Evolutionary conservation across 1,140 invertebrate genomes (phyloP).

Genomic region (Drosophila punjabiensis): DNA sequence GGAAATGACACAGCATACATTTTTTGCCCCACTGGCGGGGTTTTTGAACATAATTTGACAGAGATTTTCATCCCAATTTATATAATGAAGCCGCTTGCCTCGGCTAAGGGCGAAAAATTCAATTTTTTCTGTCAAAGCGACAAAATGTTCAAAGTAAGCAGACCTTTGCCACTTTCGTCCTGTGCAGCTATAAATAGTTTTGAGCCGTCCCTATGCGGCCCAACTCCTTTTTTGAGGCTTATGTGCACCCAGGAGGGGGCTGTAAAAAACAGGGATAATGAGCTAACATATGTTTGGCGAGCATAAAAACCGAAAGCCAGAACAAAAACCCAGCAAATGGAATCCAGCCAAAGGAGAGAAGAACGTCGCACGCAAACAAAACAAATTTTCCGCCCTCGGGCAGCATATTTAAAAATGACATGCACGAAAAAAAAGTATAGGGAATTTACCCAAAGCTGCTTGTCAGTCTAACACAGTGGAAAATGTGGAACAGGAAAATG

Average conservation of each 20-base stretch:
- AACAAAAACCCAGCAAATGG: too few relatives aligned
- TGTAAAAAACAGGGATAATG: conserved; percentile 64
- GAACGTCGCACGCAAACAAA: conserved; percentile 35
- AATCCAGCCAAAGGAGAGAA: conserved; percentile 28
- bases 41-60: conserved; percentile 37
- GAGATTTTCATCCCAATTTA: conserved; percentile 48
- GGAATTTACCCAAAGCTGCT: conserved; percentile 52
- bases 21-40: neutral
- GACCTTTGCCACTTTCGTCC: conserved; percentile 34
- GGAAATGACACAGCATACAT: conserved; percentile 40
- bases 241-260: neutral
- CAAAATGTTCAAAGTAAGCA: conserved; percentile 29
- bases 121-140: conserved; percentile 5
- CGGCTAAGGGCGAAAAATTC: conserved; percentile 16
- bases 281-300: conserved; percentile 61
- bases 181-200: conserved; percentile 38
- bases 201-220: conserved; percentile 3
- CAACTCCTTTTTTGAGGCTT: conserved; percentile 10
- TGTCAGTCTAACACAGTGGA: conserved; percentile 42
- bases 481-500: conserved; percentile 17
- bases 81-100: conserved; percentile 48
- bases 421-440: conserved; percentile 15
- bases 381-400: conserved; percentile 52
- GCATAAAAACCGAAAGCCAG: conserved; percentile 31
- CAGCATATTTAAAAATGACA: conserved; percentile 74